phyloP scores from a whole-genome alignment of 2,113 vertebrate species.

The Proterorhinus semilunaris region DNA sequence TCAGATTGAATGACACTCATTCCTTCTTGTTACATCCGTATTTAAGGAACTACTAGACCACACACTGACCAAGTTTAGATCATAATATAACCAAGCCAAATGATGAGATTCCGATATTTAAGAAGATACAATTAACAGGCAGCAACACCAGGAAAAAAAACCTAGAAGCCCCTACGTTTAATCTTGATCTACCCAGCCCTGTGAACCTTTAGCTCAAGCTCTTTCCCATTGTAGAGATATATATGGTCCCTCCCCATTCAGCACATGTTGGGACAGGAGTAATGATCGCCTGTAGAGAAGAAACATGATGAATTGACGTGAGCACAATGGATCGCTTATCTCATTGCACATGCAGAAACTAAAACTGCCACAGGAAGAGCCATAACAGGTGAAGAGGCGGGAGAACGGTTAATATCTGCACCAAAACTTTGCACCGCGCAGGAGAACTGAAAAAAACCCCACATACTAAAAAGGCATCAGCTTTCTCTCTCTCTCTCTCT shows the following conservation, averaged over 20 bases:
- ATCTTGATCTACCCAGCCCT: neutral
- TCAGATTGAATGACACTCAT: neutral
- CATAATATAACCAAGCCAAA: too few relatives aligned
- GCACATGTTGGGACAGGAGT: neutral
- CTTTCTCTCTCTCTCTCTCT: neutral
- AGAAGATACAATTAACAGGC: too few relatives aligned
- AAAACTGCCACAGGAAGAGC: conserved; percentile 4
- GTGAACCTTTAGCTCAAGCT: neutral
- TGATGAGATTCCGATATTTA: too few relatives aligned
- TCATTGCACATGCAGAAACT: neutral
- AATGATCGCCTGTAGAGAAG: neutral
- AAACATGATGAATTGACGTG: neutral
- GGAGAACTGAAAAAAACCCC: conserved; percentile 30
- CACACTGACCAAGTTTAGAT: too few relatives aligned
- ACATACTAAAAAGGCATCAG: conserved; percentile 38
- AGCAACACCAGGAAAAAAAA: too few relatives aligned
- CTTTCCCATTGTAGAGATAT: neutral
- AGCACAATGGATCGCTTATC: neutral
- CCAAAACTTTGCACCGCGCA: neutral
- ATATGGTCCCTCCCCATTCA: neutral
- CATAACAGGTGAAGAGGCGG: conserved; percentile 9
- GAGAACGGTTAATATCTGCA: conserved; percentile 29
- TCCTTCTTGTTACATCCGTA: neutral
- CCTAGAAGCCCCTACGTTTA: neutral
- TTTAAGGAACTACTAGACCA: too few relatives aligned